Evolutionary conservation across 2,113 vertebrate species (phyloP).

Genomic region (Lepus timidus): DNA sequence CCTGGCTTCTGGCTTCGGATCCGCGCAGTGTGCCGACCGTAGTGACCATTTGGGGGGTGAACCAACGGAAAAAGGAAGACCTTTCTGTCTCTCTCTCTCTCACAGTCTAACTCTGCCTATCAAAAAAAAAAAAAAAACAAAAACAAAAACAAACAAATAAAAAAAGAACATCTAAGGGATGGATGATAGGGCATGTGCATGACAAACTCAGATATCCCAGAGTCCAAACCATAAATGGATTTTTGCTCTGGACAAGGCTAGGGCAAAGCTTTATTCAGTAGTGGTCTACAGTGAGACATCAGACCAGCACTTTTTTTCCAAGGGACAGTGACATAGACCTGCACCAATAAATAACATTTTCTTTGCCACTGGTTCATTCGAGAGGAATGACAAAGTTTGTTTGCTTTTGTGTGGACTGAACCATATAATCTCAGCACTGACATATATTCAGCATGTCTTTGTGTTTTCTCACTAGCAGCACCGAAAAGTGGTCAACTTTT

Average conservation of each 20-base stretch:
- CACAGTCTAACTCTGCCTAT: too few species aligned
- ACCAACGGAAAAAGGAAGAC: too few species aligned
- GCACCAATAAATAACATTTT: slow-evolving; percentile 10
- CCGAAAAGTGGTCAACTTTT: background rate
- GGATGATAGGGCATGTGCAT: background rate
- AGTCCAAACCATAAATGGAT: background rate
- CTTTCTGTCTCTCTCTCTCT: too few species aligned
- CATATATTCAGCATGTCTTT: slow-evolving; percentile 3
- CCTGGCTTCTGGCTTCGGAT: too few species aligned
- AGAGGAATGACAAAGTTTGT: slow-evolving; percentile 1
- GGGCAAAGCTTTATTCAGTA: background rate
- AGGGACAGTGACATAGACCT: background rate
- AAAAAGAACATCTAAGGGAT: background rate
- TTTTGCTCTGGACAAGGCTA: background rate
- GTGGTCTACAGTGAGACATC: background rate
- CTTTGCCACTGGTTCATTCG: background rate
- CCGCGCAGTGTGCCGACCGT: too few species aligned
- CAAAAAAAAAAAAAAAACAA: too few species aligned
- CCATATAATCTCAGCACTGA: background rate
- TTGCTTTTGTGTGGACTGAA: background rate
- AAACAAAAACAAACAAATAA: too few species aligned
- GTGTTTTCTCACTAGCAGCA: background rate
- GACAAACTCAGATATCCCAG: background rate
- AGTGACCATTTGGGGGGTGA: too few species aligned
- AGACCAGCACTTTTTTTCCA: slow-evolving; percentile 12